Conservation (phyloP, 2,888 invertebrate genomes). For the Volucella inanis region DNA sequence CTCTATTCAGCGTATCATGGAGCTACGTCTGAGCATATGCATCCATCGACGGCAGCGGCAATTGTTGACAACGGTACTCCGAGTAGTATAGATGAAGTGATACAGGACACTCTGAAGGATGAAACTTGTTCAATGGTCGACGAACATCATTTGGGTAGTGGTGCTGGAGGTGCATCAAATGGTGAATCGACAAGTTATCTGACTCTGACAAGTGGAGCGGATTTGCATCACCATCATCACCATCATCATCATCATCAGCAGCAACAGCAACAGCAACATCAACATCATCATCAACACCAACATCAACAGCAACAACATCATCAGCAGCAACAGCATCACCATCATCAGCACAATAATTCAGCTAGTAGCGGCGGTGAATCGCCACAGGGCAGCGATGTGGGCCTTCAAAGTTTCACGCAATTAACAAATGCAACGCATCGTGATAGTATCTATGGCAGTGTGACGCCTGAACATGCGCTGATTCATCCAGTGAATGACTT, state of each 20-base stretch:
- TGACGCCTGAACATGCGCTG: constrained; percentile 79
- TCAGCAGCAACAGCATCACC: constrained; percentile 75
- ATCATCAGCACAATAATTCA: constrained; percentile 67
- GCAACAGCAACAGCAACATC: constrained; percentile 69
- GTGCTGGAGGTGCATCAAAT: constrained; percentile 67
- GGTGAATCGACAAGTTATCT: constrained; percentile 79
- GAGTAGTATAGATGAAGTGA: constrained; percentile 82
- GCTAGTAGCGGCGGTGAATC: constrained; percentile 75
- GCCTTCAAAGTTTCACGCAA: constrained; percentile 82
- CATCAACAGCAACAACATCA: constrained; percentile 56
- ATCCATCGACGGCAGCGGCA: constrained; percentile 59
- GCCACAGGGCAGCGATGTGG: constrained; percentile 77
- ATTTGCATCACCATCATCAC: constrained; percentile 80
- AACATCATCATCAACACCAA: constrained; percentile 75
- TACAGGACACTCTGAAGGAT: constrained; percentile 83
- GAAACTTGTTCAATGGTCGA: constrained; percentile 80
- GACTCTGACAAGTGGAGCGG: constrained; percentile 80
- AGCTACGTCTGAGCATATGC: constrained; percentile 64
- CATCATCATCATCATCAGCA: constrained; percentile 42
- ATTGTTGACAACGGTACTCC: constrained; percentile 75
- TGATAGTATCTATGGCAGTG: constrained; percentile 79
- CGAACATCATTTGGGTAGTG: constrained; percentile 77
- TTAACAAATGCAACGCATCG: constrained; percentile 80
- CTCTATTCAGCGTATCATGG: constrained; percentile 76
- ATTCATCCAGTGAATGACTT: constrained; percentile 77